Evolutionary conservation across 2,113 vertebrate species (phyloP).

Genomic region (Microcebus griseorufus): DNA sequence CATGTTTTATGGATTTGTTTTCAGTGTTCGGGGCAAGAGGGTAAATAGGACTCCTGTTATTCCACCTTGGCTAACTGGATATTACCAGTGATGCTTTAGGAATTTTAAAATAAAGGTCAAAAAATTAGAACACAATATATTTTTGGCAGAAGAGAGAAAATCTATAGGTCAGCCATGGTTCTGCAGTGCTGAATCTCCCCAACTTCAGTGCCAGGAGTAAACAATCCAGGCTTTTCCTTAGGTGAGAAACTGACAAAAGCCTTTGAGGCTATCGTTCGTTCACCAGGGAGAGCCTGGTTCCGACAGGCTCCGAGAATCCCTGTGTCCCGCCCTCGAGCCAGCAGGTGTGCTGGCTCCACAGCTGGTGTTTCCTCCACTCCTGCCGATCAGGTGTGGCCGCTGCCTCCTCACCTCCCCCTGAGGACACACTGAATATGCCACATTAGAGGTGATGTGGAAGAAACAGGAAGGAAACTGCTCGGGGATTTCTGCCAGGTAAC

Average conservation of each 20-base stretch:
- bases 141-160: not conserved
- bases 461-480: not conserved
- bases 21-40: not conserved
- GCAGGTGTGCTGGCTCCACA: not conserved
- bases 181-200: not conserved
- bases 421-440: not conserved
- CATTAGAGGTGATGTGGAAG: not conserved
- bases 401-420: too few species aligned
- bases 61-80: not conserved
- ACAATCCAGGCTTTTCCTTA: not conserved
- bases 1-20: not conserved
- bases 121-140: not conserved
- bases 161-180: not conserved
- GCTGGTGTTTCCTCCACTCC: not conserved
- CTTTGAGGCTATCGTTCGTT: not conserved
- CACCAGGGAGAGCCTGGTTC: not conserved
- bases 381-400: not conserved
- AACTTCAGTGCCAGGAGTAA: not conserved
- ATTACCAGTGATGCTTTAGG: not conserved
- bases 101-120: not conserved
- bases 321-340: not conserved
- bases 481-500: not conserved
- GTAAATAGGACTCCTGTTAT: not conserved
- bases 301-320: not conserved
- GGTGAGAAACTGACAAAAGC: not conserved